phyloP scores from a whole-genome alignment of 2,888 invertebrate species.

The Protonemura montana region DNA sequence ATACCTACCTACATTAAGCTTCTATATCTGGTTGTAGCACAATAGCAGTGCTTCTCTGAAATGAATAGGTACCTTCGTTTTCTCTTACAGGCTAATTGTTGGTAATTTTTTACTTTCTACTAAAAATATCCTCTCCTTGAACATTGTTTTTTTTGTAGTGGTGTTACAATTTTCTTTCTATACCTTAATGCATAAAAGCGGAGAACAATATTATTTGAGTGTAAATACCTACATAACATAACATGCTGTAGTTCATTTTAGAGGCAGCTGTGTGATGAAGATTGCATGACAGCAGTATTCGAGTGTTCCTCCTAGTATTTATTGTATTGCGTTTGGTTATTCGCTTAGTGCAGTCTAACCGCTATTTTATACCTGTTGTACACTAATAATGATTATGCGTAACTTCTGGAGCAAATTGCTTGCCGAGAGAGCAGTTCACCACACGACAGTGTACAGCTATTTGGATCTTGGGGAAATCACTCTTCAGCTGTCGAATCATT shows the following conservation, averaged over 20 bases:
- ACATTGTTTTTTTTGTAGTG: conserved; percentile 44
- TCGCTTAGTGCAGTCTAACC: conserved; percentile 29
- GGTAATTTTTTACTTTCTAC: conserved; percentile 48
- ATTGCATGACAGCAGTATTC: conserved; percentile 49
- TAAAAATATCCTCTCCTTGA: conserved; percentile 43
- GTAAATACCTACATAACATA: conserved; percentile 40
- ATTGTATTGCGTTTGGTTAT: conserved; percentile 47
- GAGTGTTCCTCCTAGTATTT: conserved; percentile 48
- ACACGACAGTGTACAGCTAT: neutral
- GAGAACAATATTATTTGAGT: conserved; percentile 35
- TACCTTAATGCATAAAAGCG: conserved; percentile 1
- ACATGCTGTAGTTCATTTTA: conserved; percentile 45
- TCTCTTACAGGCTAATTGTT: conserved; percentile 47
- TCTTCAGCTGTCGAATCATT: neutral
- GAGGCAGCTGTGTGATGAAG: conserved; percentile 49
- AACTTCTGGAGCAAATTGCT: neutral
- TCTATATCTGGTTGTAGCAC: conserved; percentile 21
- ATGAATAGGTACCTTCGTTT: conserved; percentile 10
- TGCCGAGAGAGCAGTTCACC: neutral
- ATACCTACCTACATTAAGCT: neutral
- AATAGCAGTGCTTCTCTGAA: conserved; percentile 41
- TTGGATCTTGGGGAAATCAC: neutral
- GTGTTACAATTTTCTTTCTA: conserved; percentile 38
- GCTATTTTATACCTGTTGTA: conserved; percentile 4
- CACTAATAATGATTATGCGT: neutral